These are phyloP conservation scores for Mungos mungo DNA, from an alignment of 2,113 vertebrate species.

Conservation along the genomic window DNA sequence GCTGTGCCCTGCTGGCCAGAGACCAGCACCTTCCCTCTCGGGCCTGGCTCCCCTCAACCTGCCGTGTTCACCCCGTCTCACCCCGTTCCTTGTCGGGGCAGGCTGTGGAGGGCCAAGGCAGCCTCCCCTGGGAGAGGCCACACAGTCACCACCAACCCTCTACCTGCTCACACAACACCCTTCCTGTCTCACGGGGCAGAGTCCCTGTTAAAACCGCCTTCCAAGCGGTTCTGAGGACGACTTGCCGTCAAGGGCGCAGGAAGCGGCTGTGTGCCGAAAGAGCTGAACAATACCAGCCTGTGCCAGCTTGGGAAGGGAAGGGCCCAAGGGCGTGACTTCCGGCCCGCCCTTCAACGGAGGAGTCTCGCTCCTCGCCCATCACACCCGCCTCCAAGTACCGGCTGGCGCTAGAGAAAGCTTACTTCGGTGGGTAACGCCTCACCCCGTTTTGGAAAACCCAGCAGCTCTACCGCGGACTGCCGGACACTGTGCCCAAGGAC, in stretches of 20 bases:
- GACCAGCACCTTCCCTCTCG: neutral
- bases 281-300: neutral
- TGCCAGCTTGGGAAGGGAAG: neutral
- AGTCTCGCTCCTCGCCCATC: neutral
- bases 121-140: neutral
- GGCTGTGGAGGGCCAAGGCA: no score
- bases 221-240: neutral
- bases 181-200: neutral
- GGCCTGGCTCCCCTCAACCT: neutral
- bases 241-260: neutral
- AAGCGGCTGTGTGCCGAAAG: neutral
- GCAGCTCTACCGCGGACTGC: neutral
- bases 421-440: accelerated
- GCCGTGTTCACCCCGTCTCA: neutral
- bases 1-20: neutral
- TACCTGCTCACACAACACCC: neutral
- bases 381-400: neutral
- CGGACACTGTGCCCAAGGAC: accelerated
- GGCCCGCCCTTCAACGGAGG: neutral
- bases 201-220: neutral
- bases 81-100: neutral
- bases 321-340: neutral
- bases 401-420: neutral
- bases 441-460: neutral
- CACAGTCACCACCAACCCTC: neutral